Percentiles rank a stretch among this genome's conserved stretches.
Conservation (phyloP, 2,888 invertebrate genomes). For the Patella ulyssiponensis region DNA sequence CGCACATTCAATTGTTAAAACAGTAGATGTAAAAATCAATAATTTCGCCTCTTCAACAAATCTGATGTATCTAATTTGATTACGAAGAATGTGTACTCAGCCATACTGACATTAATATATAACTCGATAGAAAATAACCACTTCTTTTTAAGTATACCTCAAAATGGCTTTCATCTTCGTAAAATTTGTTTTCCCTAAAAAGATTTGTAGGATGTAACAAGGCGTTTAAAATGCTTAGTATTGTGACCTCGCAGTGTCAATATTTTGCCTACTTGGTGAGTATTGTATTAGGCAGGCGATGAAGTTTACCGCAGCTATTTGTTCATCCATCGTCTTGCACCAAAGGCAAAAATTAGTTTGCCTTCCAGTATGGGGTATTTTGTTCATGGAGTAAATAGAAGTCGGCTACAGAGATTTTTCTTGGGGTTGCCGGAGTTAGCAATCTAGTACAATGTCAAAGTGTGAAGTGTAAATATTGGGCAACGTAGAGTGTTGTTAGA, state of each 20-base stretch:
- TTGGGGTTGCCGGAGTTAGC: slow-evolving; percentile 13
- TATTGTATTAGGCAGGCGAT: slow-evolving; percentile 1
- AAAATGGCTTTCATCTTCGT: not conserved
- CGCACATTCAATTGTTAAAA: too few species aligned
- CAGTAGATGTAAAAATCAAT: not conserved
- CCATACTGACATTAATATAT: too few species aligned
- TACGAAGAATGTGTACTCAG: not conserved
- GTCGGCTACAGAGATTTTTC: slow-evolving; percentile 7
- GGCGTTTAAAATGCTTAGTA: slow-evolving; percentile 3
- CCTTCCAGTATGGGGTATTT: slow-evolving; percentile 19
- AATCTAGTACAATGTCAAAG: slow-evolving; percentile 19
- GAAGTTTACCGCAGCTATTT: not conserved
- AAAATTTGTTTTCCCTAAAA: not conserved
- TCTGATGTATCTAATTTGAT: slow-evolving; percentile 2
- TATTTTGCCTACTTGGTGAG: not conserved
- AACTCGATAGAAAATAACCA: too few species aligned
- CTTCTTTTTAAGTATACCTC: too few species aligned
- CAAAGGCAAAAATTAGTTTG: slow-evolving; percentile 28
- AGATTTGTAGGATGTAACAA: not conserved
- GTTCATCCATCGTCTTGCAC: slow-evolving; percentile 18
- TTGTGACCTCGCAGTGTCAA: not conserved
- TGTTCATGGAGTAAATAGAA: slow-evolving; percentile 19
- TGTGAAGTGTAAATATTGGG: slow-evolving; percentile 37
- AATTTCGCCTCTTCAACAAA: not conserved
- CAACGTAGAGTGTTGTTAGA: slow-evolving; percentile 38